phyloP scores from a whole-genome alignment of 1,140 invertebrate species.

The Sycophaga agraensis region DNA sequence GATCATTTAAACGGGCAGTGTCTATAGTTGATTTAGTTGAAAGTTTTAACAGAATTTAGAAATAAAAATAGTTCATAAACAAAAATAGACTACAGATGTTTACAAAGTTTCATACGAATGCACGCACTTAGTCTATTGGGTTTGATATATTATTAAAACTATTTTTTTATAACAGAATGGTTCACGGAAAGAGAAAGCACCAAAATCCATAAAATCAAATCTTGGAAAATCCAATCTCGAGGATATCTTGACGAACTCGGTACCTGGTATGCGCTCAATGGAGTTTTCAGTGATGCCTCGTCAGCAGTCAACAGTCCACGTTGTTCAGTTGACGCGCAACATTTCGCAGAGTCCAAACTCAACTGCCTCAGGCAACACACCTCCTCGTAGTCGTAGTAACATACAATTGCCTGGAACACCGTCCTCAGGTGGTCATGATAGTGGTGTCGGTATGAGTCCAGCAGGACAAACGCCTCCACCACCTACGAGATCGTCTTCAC shows the following conservation, averaged over 20 bases:
- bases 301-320: slow-evolving; percentile 61
- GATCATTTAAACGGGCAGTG: too few relatives aligned
- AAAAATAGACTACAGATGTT: too few relatives aligned
- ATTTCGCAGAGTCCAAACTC: slow-evolving; percentile 52
- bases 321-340: slow-evolving; percentile 61
- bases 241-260: slow-evolving; percentile 22
- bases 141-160: too few relatives aligned
- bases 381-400: slow-evolving; percentile 42
- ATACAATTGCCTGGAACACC: slow-evolving; percentile 48
- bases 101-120: too few relatives aligned
- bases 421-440: slow-evolving; percentile 51
- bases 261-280: slow-evolving; percentile 43
- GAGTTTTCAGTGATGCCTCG: slow-evolving; percentile 61
- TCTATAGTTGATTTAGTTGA: too few relatives aligned
- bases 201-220: slow-evolving; percentile 38
- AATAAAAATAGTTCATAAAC: too few relatives aligned
- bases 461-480: slow-evolving; percentile 52
- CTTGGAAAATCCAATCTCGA: slow-evolving; percentile 43
- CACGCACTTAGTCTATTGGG: too few relatives aligned
- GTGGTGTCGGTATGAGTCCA: slow-evolving; percentile 55
- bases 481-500: slow-evolving; percentile 37
- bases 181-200: slow-evolving; percentile 10
- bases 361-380: slow-evolving; percentile 41
- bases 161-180: not conserved
- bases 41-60: too few relatives aligned